Conservation (phyloP, 2,888 invertebrate genomes). For the Oxystoma pomonae region DNA sequence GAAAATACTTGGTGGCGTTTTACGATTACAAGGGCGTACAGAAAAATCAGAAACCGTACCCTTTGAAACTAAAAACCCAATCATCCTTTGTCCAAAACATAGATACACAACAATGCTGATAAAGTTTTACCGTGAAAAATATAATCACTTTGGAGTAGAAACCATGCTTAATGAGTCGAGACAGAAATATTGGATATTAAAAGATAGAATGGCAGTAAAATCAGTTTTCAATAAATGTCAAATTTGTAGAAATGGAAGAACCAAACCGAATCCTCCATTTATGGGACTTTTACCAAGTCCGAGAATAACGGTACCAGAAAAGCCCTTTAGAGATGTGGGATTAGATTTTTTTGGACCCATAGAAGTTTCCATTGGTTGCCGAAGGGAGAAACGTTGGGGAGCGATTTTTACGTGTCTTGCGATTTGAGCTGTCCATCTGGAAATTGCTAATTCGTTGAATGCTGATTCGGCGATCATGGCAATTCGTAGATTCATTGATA, state of each 20-base stretch:
- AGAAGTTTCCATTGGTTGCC: not conserved
- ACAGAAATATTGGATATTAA: constrained; percentile 1
- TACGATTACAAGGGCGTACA: constrained; percentile 6
- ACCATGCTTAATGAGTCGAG: not conserved
- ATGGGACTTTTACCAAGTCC: constrained; percentile 2
- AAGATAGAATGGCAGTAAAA: not conserved
- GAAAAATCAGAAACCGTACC: not conserved
- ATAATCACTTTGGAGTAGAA: not conserved
- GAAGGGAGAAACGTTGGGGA: not conserved
- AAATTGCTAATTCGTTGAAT: not conserved
- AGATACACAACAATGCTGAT: constrained; percentile 4
- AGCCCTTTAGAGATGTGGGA: not conserved
- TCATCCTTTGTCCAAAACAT: constrained; percentile 5
- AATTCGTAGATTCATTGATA: not conserved
- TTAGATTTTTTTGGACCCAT: not conserved
- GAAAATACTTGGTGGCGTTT: not conserved
- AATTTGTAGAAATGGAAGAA: constrained; percentile 4
- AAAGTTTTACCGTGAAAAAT: not conserved
- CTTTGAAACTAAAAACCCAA: not conserved
- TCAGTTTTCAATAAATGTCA: constrained; percentile 4
- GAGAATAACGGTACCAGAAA: constrained; percentile 4
- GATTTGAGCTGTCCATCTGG: not conserved
- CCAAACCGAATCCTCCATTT: not conserved
- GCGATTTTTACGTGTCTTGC: not conserved
- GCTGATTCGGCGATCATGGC: not conserved